Evolutionary conservation across 2,113 vertebrate species (phyloP).

Genomic region (Corythornis vintsioides): DNA sequence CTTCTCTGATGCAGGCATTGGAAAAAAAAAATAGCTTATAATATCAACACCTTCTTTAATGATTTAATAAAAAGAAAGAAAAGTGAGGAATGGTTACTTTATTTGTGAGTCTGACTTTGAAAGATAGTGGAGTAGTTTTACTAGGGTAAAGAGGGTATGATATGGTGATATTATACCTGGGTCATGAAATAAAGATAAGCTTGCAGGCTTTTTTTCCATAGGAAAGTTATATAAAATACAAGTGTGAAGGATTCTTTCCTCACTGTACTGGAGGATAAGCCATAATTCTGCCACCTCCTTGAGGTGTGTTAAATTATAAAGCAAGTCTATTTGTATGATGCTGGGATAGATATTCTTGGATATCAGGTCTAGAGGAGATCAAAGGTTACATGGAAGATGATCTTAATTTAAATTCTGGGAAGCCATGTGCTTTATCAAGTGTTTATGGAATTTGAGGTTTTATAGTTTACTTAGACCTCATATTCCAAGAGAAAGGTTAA

Average conservation of each 20-base stretch:
- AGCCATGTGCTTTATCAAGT: background rate
- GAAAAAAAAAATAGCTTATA: background rate
- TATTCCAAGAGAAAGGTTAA: background rate
- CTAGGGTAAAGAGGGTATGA: background rate
- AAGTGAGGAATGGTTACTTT: background rate
- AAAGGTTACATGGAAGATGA: background rate
- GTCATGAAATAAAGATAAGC: background rate
- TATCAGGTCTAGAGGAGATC: background rate
- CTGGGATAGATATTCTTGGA: background rate
- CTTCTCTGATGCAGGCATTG: background rate
- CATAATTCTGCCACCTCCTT: background rate
- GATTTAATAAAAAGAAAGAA: background rate
- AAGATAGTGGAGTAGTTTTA: background rate
- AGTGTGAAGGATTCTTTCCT: background rate
- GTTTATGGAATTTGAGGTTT: background rate
- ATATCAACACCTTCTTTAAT: background rate
- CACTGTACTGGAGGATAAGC: background rate
- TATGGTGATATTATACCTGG: background rate
- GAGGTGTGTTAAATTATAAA: background rate
- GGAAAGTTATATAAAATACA: background rate
- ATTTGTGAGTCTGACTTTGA: background rate
- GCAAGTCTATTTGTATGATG: background rate
- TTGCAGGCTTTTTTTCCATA: fast-evolving
- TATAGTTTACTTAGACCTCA: background rate
- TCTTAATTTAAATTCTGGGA: background rate